Evolutionary conservation across 2,113 vertebrate species (phyloP).

Genomic region (Salvelinus sp.): DNA sequence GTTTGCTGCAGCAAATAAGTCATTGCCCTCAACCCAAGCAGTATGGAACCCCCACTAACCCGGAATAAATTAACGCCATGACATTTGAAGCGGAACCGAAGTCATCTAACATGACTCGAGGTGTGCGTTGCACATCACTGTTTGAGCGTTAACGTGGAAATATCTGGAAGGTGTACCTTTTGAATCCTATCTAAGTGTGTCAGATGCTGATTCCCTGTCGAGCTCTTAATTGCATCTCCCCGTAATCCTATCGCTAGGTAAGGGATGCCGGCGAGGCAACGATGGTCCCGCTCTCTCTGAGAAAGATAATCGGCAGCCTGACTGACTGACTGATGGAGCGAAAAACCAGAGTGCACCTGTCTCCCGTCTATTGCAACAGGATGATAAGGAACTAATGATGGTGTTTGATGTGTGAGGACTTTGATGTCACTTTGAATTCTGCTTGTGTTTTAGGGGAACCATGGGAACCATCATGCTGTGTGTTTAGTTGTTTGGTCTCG

Average conservation of each 20-base stretch:
- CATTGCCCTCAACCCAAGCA: conserved; percentile 43
- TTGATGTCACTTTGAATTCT: conserved; percentile 38
- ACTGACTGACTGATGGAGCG: conserved; percentile 53
- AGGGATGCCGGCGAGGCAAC: conserved; percentile 35
- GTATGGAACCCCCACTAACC: conserved; percentile 22
- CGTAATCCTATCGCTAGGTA: conserved; percentile 63
- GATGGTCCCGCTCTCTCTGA: conserved; percentile 45
- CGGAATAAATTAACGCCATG: conserved; percentile 32
- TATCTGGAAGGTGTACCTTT: conserved; percentile 27
- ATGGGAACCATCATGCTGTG: neutral
- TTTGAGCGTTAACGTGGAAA: conserved; percentile 25
- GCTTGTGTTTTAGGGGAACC: neutral
- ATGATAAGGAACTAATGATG: conserved; percentile 38
- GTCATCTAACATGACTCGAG: conserved; percentile 49
- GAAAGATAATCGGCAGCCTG: conserved; percentile 53
- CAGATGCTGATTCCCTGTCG: conserved; percentile 52
- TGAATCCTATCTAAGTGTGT: conserved; percentile 58
- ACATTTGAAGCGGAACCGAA: neutral
- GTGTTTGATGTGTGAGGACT: conserved; percentile 32
- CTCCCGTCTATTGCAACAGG: conserved; percentile 36
- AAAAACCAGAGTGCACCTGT: conserved; percentile 53
- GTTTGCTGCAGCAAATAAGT: conserved; percentile 43
- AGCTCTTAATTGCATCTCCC: conserved; percentile 70
- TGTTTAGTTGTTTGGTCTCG: conserved; percentile 7
- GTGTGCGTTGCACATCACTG: conserved; percentile 54